These are phyloP conservation scores for Thysanoteuthis rhombus DNA, from an alignment of 2,888 invertebrate species.

Conservation along the genomic window DNA sequence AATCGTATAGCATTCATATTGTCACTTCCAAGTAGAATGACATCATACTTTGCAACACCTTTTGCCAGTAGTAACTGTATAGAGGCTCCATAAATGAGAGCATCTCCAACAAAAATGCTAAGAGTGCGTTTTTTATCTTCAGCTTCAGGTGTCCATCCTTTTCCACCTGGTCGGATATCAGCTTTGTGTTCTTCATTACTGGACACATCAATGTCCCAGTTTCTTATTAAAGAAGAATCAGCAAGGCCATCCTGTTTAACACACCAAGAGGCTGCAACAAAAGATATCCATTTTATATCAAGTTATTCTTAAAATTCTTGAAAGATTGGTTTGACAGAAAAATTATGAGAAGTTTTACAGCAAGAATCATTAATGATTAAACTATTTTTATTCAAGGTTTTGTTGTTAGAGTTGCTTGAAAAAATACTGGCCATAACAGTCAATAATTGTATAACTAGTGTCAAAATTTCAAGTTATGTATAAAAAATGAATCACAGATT, in stretches of 20 bases:
- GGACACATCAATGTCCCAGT: background rate
- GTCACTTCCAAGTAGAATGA: background rate
- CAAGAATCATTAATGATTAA: background rate
- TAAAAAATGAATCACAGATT: no score
- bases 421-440: no score
- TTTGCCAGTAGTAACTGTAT: background rate
- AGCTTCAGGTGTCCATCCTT: background rate
- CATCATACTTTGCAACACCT: background rate
- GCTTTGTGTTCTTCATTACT: slow-evolving; percentile 1
- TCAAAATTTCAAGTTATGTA: no score
- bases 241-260: background rate
- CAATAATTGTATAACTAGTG: no score
- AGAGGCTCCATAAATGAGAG: background rate
- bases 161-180: slow-evolving; percentile 1
- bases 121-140: background rate
- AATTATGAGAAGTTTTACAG: background rate
- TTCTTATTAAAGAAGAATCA: slow-evolving; percentile 13
- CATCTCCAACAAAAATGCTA: background rate
- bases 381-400: background rate
- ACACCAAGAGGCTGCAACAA: background rate
- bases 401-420: background rate
- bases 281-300: background rate
- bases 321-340: background rate
- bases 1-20: background rate
- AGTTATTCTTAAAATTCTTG: background rate